Conservation (phyloP, 92 coral and sea anemone genomes). For the Porites rus region DNA sequence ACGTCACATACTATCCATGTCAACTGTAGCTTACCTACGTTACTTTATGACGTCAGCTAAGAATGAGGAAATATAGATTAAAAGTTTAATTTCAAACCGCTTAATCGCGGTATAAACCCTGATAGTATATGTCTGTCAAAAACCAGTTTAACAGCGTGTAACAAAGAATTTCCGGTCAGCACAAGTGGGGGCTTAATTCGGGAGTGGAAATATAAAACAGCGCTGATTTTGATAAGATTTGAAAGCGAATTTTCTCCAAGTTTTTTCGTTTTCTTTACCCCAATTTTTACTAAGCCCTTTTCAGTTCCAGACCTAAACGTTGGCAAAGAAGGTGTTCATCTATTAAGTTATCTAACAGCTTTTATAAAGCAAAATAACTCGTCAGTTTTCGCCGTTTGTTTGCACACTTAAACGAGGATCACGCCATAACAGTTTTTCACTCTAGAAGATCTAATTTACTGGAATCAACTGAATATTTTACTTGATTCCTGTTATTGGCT, state of each 20-base stretch:
- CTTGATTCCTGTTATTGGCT: too few species aligned
- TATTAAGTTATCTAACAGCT: background rate
- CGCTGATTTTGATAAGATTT: background rate
- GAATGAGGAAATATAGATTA: slow-evolving; percentile 27
- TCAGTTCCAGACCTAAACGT: background rate
- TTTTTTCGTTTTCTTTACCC: background rate
- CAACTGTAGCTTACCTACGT: background rate
- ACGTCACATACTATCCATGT: background rate
- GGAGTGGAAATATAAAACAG: background rate
- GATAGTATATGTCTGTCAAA: slow-evolving; percentile 20
- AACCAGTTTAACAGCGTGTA: slow-evolving; percentile 18
- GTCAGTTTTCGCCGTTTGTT: slow-evolving; percentile 23
- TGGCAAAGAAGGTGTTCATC: background rate
- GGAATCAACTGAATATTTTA: too few species aligned
- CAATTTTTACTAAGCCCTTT: background rate
- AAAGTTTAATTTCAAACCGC: background rate
- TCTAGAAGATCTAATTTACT: too few species aligned
- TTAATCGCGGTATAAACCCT: background rate
- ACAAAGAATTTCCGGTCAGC: slow-evolving; percentile 31
- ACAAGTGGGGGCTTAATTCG: background rate
- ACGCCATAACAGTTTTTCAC: background rate
- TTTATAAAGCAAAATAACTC: background rate
- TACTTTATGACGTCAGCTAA: slow-evolving; percentile 15
- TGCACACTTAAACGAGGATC: background rate
- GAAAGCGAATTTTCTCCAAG: background rate